Conservation (phyloP, 2,797 vertebrate genomes). For the Pseudopleuronectes americanus region DNA sequence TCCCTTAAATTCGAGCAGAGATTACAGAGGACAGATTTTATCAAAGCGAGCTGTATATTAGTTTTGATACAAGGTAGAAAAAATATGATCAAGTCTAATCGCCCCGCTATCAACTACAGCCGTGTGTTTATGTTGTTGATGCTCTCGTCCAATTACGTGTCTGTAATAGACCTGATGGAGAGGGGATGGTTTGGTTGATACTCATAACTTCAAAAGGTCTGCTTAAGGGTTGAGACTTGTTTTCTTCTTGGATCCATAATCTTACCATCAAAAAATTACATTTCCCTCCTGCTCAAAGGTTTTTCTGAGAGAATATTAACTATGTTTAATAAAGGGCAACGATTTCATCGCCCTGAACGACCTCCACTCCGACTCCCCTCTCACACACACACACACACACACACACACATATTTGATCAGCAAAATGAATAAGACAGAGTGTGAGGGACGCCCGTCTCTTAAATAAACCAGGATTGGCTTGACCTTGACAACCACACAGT, state of each 20-base stretch:
- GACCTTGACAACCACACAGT: constrained; percentile 68
- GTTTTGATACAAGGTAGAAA: constrained; percentile 56
- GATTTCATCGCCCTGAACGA: constrained; percentile 54
- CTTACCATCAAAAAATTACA: constrained; percentile 24
- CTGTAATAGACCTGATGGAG: background rate
- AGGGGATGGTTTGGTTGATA: background rate
- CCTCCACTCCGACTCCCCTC: constrained; percentile 32
- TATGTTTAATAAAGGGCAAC: constrained; percentile 68
- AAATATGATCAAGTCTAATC: constrained; percentile 60
- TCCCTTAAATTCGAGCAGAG: constrained; percentile 57
- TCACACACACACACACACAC: constrained; percentile 6
- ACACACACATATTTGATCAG: constrained; percentile 26
- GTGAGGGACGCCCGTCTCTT: constrained; percentile 47
- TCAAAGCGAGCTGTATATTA: constrained; percentile 57
- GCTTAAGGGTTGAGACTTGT: background rate
- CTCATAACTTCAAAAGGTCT: background rate
- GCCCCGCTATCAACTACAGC: constrained; percentile 55
- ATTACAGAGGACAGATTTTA: constrained; percentile 63
- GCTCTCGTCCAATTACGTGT: constrained; percentile 26
- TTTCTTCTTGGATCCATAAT: constrained; percentile 23
- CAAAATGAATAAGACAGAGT: constrained; percentile 45
- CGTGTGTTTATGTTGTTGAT: constrained; percentile 46
- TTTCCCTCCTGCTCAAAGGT: constrained; percentile 41
- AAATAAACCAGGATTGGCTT: constrained; percentile 65
- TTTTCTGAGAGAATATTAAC: constrained; percentile 74